These are phyloP conservation scores for Lemur catta DNA, from an alignment of 2,797 vertebrate genomes.

Conservation along the genomic window DNA sequence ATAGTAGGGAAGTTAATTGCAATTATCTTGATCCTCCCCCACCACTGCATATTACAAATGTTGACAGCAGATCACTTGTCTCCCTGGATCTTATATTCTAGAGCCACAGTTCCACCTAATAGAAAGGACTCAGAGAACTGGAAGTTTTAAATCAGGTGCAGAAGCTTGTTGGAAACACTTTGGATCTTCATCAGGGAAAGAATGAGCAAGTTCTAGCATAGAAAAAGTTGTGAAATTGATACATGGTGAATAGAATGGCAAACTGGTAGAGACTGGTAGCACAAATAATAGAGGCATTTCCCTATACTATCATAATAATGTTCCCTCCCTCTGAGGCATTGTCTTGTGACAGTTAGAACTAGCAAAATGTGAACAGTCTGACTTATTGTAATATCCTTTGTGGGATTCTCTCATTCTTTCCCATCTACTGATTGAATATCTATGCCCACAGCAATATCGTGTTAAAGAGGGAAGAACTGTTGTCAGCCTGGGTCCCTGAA, in stretches of 20 bases:
- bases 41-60: no score
- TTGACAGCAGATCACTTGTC: not conserved
- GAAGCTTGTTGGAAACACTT: not conserved
- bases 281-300: not conserved
- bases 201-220: not conserved
- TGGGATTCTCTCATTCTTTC: not conserved
- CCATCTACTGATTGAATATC: no score
- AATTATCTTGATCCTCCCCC: not conserved
- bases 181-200: not conserved
- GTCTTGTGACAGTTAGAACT: not conserved
- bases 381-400: not conserved
- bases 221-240: not conserved
- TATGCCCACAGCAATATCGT: not conserved
- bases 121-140: not conserved
- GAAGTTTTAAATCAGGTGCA: not conserved
- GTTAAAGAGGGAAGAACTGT: not conserved
- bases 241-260: not conserved
- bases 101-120: not conserved
- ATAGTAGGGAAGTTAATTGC: not conserved
- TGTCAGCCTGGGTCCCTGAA: not conserved
- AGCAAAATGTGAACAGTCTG: not conserved
- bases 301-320: fast-evolving
- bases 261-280: not conserved
- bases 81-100: not conserved
- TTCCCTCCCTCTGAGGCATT: not conserved